phyloP scores from a whole-genome alignment of 2,113 vertebrate genomes.

The Lethenteron camtschaticum region DNA sequence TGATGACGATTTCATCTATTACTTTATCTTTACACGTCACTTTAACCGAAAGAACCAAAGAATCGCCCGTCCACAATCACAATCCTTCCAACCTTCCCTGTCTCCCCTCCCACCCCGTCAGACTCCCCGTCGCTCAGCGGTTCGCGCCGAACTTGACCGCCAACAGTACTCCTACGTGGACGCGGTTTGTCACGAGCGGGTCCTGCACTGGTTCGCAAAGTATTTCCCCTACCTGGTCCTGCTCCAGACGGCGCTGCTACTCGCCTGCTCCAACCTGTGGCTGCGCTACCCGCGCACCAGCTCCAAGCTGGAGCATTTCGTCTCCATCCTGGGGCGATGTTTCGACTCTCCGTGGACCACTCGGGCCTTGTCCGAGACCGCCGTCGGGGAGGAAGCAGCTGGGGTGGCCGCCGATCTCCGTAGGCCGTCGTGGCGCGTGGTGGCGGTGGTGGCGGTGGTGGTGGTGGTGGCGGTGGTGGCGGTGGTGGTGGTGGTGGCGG shows the following conservation, averaged over 20 bases:
- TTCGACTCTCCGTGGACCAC: constrained; percentile 54
- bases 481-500: no score
- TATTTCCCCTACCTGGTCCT: constrained; percentile 53
- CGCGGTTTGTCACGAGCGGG: constrained; percentile 36
- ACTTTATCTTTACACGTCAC: no score
- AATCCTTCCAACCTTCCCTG: no score
- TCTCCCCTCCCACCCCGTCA: no score
- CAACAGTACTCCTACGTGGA: constrained; percentile 47
- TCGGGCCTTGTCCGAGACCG: constrained; percentile 31
- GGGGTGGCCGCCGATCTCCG: background rate
- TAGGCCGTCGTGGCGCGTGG: no score
- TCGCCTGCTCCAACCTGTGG: constrained; percentile 49
- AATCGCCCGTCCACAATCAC: no score
- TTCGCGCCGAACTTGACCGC: constrained; percentile 23
- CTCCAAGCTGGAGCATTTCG: constrained; percentile 41
- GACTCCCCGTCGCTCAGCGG: no score
- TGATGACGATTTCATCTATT: no score
- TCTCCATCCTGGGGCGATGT: constrained; percentile 47
- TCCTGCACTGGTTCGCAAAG: constrained; percentile 51
- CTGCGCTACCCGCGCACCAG: constrained; percentile 48
- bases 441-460: no score
- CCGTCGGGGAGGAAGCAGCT: background rate
- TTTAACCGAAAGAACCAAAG: no score
- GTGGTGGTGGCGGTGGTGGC: no score
- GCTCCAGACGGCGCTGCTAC: constrained; percentile 41